Base-by-base conservation (phyloP, 2,797 vertebrate genomes). In the Champsocephalus esox region DNA sequence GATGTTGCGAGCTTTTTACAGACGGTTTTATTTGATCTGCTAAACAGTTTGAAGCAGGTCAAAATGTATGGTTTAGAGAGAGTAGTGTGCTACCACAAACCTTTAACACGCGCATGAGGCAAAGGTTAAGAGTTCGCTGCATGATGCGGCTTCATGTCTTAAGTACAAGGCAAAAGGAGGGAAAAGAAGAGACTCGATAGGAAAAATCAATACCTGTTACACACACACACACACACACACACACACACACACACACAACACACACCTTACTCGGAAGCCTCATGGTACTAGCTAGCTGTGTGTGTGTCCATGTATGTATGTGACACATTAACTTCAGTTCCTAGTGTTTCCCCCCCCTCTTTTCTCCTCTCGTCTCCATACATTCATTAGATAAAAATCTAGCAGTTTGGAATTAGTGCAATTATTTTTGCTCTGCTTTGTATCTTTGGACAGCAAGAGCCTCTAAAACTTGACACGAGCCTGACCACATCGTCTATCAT, bases 1-100 rank as follows among this genome's bases (percentile, higher is more conserved):
- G 55, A 55, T 43, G 59, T 45, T 60, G 64, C 19, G 54, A 66
- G n/a, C 45, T 60, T 13, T 64, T 82, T 52, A 60, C 72, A 41
- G 43, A 63, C 49, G 45, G 61, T 67, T 45, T 61, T 13, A 41
- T 75, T 74, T 79, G 16, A 55, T 59, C 21, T 67, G 13, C 56
- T 24, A 44, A 34, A 66, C 46, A 12, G 41, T 44, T 24, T 43
- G 32, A 51, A 56, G 62, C 56, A 59, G 74, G 24, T 46, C 7
- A 32, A 59, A 32, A 19, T 11, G 9, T 21, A 50, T 12, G 46
- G 45, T 12, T 50, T 52, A 56, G 57, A 60, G 12, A 38, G 34
- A 38, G 34, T 19, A 32, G 43, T 21, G 32, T 65, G 58, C 44
- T 38, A 16, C 38, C 61, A 13, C 32, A 71, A 49, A 63, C 61